These are phyloP conservation scores for Drosophila infuscata DNA, from an alignment of 2,888 invertebrate species.

Conservation along the genomic window DNA sequence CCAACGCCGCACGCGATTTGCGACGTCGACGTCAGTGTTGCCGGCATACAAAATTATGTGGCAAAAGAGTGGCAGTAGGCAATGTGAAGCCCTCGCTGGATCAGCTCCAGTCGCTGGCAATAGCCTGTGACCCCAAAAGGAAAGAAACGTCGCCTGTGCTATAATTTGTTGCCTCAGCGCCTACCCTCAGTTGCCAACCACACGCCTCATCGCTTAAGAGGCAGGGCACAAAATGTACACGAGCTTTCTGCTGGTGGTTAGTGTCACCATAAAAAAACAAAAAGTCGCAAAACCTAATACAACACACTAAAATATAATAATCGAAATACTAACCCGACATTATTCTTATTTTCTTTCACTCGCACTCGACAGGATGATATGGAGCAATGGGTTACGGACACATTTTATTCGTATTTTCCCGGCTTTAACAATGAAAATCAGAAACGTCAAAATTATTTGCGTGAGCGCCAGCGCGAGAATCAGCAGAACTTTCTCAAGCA, in stretches of 20 bases:
- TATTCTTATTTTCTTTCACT: slow-evolving; percentile 35
- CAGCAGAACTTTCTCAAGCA: slow-evolving; percentile 84
- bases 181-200: not conserved
- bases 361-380: slow-evolving; percentile 81
- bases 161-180: slow-evolving; percentile 53
- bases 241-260: slow-evolving; percentile 82
- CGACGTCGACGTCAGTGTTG: slow-evolving; percentile 45
- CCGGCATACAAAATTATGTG: slow-evolving; percentile 75
- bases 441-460: slow-evolving; percentile 82
- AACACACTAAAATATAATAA: slow-evolving; percentile 12
- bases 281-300: slow-evolving; percentile 20
- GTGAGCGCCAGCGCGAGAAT: slow-evolving; percentile 82
- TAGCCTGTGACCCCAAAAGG: slow-evolving; percentile 71
- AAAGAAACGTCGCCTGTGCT: slow-evolving; percentile 33
- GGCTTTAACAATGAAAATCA: slow-evolving; percentile 84
- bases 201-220: slow-evolving; percentile 6
- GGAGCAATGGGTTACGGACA: slow-evolving; percentile 85
- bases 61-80: slow-evolving; percentile 67
- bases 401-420: slow-evolving; percentile 85
- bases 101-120: slow-evolving; percentile 52
- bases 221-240: slow-evolving; percentile 73
- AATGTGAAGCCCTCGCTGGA: slow-evolving; percentile 64
- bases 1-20: slow-evolving; percentile 71
- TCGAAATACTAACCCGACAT: slow-evolving; percentile 17
- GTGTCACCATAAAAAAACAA: slow-evolving; percentile 59